Conservation (phyloP, 2,797 vertebrate species). For the Austrolebias charrua region DNA sequence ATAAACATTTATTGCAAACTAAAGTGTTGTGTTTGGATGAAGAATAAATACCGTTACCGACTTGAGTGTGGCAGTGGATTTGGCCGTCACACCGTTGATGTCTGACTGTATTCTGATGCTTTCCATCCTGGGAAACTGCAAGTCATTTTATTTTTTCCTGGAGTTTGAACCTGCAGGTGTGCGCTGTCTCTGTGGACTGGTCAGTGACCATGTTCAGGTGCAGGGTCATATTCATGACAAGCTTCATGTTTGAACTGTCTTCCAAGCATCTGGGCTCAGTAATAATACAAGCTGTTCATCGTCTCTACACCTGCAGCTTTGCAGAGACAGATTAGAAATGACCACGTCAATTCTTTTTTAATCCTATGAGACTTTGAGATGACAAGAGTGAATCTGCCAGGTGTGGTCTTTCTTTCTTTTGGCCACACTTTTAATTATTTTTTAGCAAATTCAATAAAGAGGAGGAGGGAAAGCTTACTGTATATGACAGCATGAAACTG, state of each 20-base stretch:
- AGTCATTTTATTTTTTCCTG: not conserved
- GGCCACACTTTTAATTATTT: no score
- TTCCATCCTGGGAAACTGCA: slow-evolving; percentile 17
- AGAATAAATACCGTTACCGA: no score
- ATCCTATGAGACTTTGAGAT: slow-evolving; percentile 19
- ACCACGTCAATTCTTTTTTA: not conserved
- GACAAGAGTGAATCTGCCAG: slow-evolving; percentile 10
- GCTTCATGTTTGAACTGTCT: slow-evolving; percentile 15
- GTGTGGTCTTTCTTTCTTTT: no score
- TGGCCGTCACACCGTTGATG: slow-evolving; percentile 14
- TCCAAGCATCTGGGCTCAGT: slow-evolving; percentile 34
- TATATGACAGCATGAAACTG: no score
- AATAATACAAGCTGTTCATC: slow-evolving; percentile 25
- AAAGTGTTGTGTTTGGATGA: no score
- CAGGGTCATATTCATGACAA: slow-evolving; percentile 20
- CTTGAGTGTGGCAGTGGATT: no score
- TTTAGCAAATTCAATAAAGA: no score
- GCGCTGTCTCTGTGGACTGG: not conserved
- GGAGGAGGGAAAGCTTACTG: no score
- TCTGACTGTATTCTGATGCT: slow-evolving; percentile 13
- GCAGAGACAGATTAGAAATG: no score
- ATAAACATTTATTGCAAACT: no score
- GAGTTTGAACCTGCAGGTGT: slow-evolving; percentile 8
- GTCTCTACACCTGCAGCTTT: not conserved
- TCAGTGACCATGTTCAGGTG: slow-evolving; percentile 13